Percentiles rank a stretch among this genome's conserved stretches.
phyloP scores from a whole-genome alignment of 2,888 invertebrate species.

The Tetropium fuscum region DNA sequence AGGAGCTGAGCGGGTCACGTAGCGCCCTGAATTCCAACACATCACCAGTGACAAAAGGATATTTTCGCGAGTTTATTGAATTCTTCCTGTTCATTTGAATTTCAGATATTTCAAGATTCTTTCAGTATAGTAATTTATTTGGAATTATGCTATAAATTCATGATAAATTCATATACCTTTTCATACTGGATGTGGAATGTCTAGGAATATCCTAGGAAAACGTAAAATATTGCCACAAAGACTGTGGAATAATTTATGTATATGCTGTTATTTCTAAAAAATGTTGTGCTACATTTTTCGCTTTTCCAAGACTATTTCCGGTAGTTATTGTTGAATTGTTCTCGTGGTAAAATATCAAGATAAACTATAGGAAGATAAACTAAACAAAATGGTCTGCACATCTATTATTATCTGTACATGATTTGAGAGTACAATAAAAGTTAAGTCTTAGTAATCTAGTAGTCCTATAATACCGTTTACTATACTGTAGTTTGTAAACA shows the following conservation, averaged over 20 bases:
- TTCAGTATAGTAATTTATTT: conserved; percentile 17
- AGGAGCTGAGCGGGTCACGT: conserved; percentile 26
- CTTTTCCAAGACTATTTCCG: too few species aligned
- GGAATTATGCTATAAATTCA: conserved; percentile 17
- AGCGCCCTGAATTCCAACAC: conserved; percentile 27
- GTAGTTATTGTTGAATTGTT: too few species aligned
- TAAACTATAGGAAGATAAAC: too few species aligned
- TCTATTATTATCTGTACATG: too few species aligned
- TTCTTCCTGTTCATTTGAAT: conserved; percentile 31
- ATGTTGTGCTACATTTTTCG: too few species aligned
- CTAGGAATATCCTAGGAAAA: neutral
- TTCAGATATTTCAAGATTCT: conserved; percentile 17
- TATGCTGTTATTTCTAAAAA: neutral
- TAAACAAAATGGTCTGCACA: too few species aligned
- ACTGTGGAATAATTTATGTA: neutral
- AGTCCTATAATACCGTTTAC: too few species aligned
- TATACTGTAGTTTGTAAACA: too few species aligned
- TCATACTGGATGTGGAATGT: neutral
- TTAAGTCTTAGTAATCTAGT: too few species aligned
- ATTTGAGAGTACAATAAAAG: too few species aligned
- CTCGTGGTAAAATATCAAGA: too few species aligned
- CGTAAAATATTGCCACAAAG: neutral
- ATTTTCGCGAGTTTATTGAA: conserved; percentile 31
- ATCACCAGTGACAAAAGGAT: conserved; percentile 17
- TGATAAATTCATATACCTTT: conserved; percentile 6